Evolutionary conservation across 1,140 invertebrate species (phyloP), one percentile per base, ranked within the genome.

Genomic region (Popillia japonica): DNA sequence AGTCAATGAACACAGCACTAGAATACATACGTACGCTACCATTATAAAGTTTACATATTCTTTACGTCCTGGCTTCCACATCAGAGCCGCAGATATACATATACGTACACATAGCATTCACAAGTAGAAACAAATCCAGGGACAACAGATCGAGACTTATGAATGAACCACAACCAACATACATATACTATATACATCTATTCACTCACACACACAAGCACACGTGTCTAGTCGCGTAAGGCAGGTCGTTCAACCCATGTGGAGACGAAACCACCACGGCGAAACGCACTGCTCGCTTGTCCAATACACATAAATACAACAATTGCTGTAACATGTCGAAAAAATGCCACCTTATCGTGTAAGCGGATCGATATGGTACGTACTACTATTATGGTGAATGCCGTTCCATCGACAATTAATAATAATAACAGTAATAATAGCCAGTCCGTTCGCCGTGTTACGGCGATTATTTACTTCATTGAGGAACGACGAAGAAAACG

Each of bases 341-440:
- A 55, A 55, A 55, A 55, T 55, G 48, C 48, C 11, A 55, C 11
- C 48, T 55, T 55, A 55, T 55, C 48, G 48, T 55, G 14, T 55
- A 55, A 55, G 48, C 14, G 14, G 14, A 55, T 55, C 48, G 48
- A 55, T 55, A 55, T 17, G 17, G 48, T 55, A 55, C n/a, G 27
- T 34, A 34, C 27, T 34, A 55, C 14, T 55, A 55, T 55, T n/a
- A 55, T 55, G 48, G 48, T 9, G 48, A 55, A 14, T 14, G 48
- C 48, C 48, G 48, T 55, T 55, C 48, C 48, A 55, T n/a, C 48
- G 48, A 55, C 48, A 55, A 55, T 55, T 55, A 55, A 55, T 55
- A 55, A 55, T 55, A 55, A 55, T 55, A 55, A 55, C 48, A 55
- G 48, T 55, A 55, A 55, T 55, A 55, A 55, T 17, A 17, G 48